Evolutionary conservation across 92 coral and sea anemone species (phyloP).

Genomic region (Hydrozoanthus gracilis): DNA sequence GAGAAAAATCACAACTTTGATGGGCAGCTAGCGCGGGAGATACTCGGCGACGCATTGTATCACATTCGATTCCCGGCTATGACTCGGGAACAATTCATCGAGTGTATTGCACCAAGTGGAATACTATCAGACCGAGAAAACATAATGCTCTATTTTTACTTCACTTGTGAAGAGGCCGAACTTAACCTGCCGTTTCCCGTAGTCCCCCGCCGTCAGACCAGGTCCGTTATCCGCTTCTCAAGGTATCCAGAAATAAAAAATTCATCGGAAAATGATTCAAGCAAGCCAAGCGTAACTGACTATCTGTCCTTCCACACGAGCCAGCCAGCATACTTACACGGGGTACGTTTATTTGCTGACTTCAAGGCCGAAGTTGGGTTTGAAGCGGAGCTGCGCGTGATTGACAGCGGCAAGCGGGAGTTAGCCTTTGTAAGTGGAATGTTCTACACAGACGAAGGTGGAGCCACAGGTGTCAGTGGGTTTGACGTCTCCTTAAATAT

Average conservation of each 20-base stretch:
- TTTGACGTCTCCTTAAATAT: constrained; percentile 39
- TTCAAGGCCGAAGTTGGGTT: constrained; percentile 15
- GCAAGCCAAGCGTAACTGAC: not conserved
- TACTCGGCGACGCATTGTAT: constrained; percentile 61
- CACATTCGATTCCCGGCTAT: constrained; percentile 72
- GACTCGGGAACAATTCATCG: constrained; percentile 59
- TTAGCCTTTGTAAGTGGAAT: constrained; percentile 16
- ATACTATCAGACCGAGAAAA: constrained; percentile 64
- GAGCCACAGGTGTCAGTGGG: constrained; percentile 6
- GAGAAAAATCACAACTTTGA: constrained; percentile 47
- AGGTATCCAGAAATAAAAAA: constrained; percentile 4
- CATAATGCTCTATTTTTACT: constrained; percentile 47
- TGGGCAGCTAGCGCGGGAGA: constrained; percentile 57
- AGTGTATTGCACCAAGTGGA: constrained; percentile 54
- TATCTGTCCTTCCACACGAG: constrained; percentile 23
- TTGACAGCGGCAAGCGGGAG: constrained; percentile 29
- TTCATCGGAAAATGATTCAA: constrained; percentile 14
- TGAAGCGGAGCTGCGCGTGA: constrained; percentile 35
- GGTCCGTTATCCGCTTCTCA: constrained; percentile 36
- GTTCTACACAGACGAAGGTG: constrained; percentile 31
- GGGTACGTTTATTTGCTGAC: constrained; percentile 38
- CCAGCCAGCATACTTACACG: constrained; percentile 36
- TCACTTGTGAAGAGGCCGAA: constrained; percentile 35
- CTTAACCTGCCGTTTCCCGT: constrained; percentile 34
- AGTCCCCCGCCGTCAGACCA: constrained; percentile 39